Conservation (phyloP, 2,888 invertebrate species). For the Coelinius sp. region DNA sequence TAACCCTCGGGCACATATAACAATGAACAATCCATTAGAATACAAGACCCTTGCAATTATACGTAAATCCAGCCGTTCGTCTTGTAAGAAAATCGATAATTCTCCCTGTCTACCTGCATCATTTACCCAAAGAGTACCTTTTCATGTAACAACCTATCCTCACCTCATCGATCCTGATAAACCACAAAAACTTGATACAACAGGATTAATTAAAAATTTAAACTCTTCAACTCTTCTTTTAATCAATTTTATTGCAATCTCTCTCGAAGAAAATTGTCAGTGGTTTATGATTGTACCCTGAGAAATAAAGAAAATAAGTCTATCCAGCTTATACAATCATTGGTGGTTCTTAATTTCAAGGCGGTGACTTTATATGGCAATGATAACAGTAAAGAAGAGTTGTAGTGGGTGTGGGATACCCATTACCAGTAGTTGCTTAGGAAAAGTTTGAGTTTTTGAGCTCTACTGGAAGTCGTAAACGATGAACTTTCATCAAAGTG, state of each 20-base stretch:
- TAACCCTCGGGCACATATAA: not conserved
- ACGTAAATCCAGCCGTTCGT: too few relatives aligned
- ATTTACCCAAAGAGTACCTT: not conserved
- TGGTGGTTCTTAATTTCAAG: not conserved
- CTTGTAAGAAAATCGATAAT: constrained; percentile 2
- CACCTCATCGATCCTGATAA: not conserved
- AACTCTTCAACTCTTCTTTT: not conserved
- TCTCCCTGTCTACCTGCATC: not conserved
- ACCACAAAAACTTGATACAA: not conserved
- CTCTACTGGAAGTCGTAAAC: not conserved
- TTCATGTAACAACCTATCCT: not conserved
- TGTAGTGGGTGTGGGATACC: not conserved
- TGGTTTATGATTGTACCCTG: not conserved
- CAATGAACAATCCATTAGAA: not conserved
- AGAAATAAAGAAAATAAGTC: not conserved
- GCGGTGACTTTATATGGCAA: not conserved
- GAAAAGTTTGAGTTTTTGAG: not conserved
- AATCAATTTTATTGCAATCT: not conserved
- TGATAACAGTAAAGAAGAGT: not conserved
- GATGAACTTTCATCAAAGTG: not conserved
- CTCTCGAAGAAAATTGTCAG: not conserved
- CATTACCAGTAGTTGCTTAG: not conserved
- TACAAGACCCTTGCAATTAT: not conserved
- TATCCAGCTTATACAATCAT: not conserved
- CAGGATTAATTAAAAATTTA: not conserved